These are phyloP conservation scores for Thermophis baileyi DNA, from an alignment of 2,113 vertebrate genomes.

Conservation along the genomic window DNA sequence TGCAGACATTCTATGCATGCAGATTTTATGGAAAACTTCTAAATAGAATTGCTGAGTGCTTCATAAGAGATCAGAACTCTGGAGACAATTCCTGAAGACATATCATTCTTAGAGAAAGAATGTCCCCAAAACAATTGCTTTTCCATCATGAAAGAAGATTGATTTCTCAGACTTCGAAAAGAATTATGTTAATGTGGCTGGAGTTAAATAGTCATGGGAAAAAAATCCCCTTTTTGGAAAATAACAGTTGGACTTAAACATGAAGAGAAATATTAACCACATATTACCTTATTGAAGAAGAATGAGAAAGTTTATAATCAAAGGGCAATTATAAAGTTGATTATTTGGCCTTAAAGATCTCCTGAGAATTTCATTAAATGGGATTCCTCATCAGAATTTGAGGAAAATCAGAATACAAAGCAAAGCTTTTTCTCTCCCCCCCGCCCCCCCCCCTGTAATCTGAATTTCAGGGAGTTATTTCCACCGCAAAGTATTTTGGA, in stretches of 20 bases:
- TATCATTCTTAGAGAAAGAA: constrained; percentile 22
- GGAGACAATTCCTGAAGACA: constrained; percentile 41
- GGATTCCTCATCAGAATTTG: background rate
- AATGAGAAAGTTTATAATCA: constrained; percentile 19
- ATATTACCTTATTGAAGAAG: constrained; percentile 30
- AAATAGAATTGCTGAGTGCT: background rate
- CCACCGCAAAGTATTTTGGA: background rate
- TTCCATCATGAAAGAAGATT: constrained; percentile 49
- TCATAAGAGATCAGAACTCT: constrained; percentile 11
- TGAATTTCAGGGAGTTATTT: background rate
- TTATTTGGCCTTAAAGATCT: background rate
- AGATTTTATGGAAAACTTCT: background rate
- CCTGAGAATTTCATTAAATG: background rate
- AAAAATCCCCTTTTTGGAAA: constrained; percentile 26
- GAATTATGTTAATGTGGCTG: constrained; percentile 41
- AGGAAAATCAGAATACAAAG: background rate
- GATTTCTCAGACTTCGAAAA: constrained; percentile 60
- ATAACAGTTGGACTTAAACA: constrained; percentile 17
- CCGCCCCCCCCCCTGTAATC: background rate
- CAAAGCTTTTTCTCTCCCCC: rapidly evolving
- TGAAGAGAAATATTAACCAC: background rate
- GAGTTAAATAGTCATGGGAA: constrained; percentile 32
- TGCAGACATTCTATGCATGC: background rate
- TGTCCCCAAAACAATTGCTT: constrained; percentile 46
- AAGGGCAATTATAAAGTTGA: background rate